phyloP scores from a whole-genome alignment of 1,140 invertebrate genomes.

The Adelges cooleyi region DNA sequence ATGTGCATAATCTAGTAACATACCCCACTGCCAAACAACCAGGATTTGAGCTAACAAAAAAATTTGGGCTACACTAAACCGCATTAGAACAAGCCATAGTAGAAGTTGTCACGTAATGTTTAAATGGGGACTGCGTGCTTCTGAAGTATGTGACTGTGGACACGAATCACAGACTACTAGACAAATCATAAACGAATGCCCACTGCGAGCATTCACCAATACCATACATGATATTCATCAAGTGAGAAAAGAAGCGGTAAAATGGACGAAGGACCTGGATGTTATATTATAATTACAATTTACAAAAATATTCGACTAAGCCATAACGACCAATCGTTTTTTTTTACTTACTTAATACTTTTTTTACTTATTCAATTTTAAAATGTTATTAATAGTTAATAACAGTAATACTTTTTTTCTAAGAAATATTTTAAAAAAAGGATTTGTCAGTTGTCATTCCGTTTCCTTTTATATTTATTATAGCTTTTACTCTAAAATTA shows the following conservation, averaged over 20 bases:
- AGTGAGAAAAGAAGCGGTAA: neutral
- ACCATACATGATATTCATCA: slow-evolving; percentile 22
- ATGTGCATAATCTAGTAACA: neutral
- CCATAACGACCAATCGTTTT: no score
- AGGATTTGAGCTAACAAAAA: neutral
- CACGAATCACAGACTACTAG: neutral
- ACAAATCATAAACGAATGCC: neutral
- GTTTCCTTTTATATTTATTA: no score
- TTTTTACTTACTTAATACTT: no score
- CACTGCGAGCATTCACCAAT: neutral
- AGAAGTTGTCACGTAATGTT: neutral
- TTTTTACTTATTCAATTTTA: no score
- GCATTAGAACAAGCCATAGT: neutral
- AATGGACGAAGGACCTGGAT: neutral
- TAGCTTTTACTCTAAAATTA: no score
- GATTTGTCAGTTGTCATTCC: no score
- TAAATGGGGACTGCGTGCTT: neutral
- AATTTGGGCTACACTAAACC: neutral
- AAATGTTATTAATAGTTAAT: no score
- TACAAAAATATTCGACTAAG: no score
- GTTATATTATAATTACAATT: neutral
- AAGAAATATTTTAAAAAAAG: no score
- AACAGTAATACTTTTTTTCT: no score
- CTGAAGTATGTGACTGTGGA: neutral
- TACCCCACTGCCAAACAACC: neutral